A percentile compares a stretch with the other conserved stretches of the same genome.
Evolutionary conservation across 2,113 vertebrate species (phyloP).

Genomic region (Prinia subflava): DNA sequence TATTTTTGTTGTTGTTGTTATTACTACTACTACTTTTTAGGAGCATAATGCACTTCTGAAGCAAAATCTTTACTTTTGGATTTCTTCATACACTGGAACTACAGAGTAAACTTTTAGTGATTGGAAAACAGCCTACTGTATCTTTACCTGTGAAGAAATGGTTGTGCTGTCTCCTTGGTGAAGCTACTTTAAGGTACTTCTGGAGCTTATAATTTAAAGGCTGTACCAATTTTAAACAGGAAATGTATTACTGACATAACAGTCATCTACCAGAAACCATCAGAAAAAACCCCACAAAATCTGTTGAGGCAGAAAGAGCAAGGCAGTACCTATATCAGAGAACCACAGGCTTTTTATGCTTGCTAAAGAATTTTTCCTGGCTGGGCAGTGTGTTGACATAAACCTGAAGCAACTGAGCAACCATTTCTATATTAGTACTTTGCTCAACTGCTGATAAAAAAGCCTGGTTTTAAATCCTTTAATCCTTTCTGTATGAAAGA

Average conservation of each 20-base stretch:
- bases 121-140: not conserved
- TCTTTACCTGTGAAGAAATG: not conserved
- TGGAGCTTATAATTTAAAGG: not conserved
- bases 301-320: not conserved
- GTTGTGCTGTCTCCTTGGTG: not conserved
- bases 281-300: not conserved
- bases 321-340: not conserved
- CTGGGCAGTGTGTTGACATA: not conserved
- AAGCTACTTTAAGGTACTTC: not conserved
- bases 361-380: not conserved
- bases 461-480: not conserved
- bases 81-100: not conserved
- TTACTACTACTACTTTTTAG: not conserved
- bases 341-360: not conserved
- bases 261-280: not conserved
- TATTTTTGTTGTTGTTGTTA: accelerated
- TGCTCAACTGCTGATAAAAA: not conserved
- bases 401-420: slow-evolving; percentile 12
- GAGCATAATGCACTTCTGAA: not conserved
- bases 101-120: not conserved
- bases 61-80: not conserved
- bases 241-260: not conserved
- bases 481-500: not conserved
- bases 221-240: not conserved
- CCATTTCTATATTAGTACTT: not conserved